Evolutionary conservation across 2,113 vertebrate species (phyloP), one percentile per base, ranked within the genome.

Genomic region (Spilogale gracilis): DNA sequence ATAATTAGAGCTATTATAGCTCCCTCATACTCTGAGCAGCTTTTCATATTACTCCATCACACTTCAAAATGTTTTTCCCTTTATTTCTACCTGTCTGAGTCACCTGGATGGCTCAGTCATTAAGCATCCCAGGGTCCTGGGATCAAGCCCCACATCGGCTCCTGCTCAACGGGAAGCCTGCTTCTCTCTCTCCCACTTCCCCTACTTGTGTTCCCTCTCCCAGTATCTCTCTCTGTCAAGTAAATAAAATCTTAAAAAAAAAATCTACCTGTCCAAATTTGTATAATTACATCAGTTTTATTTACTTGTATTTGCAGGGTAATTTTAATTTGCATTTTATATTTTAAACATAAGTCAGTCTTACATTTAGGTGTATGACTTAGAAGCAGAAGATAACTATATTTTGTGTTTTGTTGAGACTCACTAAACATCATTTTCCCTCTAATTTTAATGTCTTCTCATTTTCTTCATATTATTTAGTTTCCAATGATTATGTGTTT

Each of bases 311-410:
- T 83, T 71, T 84, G 0, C 3, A 61, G 9, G 3, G 20, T 84
- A 83, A 89, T 52, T 78, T 54, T 54, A 84, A 93, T 52, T 78
- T 78, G 14, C 25, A 52, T 84, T 89, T 89, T 76, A 67, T 83
- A 65, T 43, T 82, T 76, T 89, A 21, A 48, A 81, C 38, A 71
- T 60, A 83, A 81, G 17, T 38, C 2, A 21, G 4, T 21, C 38
- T 56, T 81, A 21, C 45, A 87, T 73, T 73, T 48, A 27, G 4
- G 3, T 32, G 32, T 78, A 43, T 74, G 6, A 20, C 18, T 88
- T 67, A 45, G 32, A 60, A 71, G 32, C 18, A 69, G 71, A 89
- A 84, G n/a, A 50, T 61, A 52, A 20, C 2, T 60, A 67, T 25
- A 54, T 93, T 89, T 95, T 90, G 6, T 38, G 9, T 7, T 90